These are phyloP conservation scores for Dromococcyx pavoninus DNA, from an alignment of 2,797 vertebrate genomes.

Conservation along the genomic window DNA sequence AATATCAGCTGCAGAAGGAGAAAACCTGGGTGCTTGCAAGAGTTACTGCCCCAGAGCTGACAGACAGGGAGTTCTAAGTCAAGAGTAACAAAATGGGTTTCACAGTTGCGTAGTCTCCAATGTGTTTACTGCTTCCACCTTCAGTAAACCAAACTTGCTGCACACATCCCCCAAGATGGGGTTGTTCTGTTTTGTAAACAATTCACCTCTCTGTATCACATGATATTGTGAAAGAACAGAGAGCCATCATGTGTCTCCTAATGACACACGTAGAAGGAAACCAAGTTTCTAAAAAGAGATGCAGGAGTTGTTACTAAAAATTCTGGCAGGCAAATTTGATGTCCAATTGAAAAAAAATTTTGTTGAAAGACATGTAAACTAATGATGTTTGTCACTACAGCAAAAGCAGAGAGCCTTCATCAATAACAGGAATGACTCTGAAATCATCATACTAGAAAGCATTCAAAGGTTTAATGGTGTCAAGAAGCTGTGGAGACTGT, in stretches of 20 bases:
- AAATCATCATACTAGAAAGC: neutral
- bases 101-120: neutral
- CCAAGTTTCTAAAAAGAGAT: neutral
- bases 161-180: neutral
- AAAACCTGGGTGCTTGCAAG: neutral
- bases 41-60: neutral
- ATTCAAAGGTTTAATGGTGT: neutral
- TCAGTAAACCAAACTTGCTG: neutral
- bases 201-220: neutral
- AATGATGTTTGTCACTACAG: neutral
- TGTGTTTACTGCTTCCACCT: neutral
- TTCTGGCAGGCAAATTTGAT: neutral
- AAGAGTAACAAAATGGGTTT: neutral
- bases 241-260: neutral
- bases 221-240: neutral
- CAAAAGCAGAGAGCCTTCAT: neutral
- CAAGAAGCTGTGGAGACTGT: conserved; percentile 1
- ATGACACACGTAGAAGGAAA: neutral
- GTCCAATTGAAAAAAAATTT: neutral
- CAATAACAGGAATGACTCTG: neutral
- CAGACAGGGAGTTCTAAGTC: neutral
- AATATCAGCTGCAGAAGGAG: neutral
- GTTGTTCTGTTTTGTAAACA: neutral
- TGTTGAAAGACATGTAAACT: neutral
- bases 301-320: neutral